Conservation (phyloP, 2,797 vertebrate species). For the Sebastes steindachneri region DNA sequence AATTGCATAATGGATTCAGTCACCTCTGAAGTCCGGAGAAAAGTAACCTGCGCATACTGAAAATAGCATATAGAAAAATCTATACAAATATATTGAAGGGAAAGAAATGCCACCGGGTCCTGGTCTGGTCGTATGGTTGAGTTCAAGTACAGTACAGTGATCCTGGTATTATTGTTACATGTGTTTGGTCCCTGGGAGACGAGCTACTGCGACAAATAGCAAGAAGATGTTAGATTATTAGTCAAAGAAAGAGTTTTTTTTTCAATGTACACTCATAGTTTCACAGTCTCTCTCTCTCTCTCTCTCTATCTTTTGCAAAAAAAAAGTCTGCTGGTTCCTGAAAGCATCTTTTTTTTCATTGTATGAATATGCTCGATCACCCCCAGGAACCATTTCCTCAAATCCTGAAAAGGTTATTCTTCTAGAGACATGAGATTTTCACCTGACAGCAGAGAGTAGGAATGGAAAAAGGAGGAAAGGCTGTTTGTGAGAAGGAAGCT, state of each 20-base stretch:
- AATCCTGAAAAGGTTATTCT: conserved; percentile 5
- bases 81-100: conserved; percentile 45
- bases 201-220: conserved; percentile 42
- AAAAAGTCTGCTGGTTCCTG: neutral
- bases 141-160: conserved; percentile 71
- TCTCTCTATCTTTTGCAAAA: neutral
- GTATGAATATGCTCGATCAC: neutral
- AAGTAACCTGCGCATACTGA: conserved; percentile 20
- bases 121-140: conserved; percentile 23
- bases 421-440: conserved; percentile 3
- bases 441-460: conserved; percentile 22
- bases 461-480: neutral
- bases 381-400: neutral
- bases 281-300: conserved; percentile 11
- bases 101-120: conserved; percentile 3
- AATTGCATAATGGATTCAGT: conserved; percentile 74
- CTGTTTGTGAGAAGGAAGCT: conserved; percentile 60
- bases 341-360: conserved; percentile 2
- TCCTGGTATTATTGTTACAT: conserved; percentile 34
- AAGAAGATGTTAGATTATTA: conserved; percentile 19
- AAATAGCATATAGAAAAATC: conserved; percentile 58
- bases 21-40: conserved; percentile 17
- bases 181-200: conserved; percentile 68
- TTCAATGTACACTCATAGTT: conserved; percentile 21
- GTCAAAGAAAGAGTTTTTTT: conserved; percentile 10